Percentiles rank a stretch among this genome's conserved stretches.
phyloP scores from a whole-genome alignment of 2,797 vertebrate species.

The Orientallactaga sibirica region DNA sequence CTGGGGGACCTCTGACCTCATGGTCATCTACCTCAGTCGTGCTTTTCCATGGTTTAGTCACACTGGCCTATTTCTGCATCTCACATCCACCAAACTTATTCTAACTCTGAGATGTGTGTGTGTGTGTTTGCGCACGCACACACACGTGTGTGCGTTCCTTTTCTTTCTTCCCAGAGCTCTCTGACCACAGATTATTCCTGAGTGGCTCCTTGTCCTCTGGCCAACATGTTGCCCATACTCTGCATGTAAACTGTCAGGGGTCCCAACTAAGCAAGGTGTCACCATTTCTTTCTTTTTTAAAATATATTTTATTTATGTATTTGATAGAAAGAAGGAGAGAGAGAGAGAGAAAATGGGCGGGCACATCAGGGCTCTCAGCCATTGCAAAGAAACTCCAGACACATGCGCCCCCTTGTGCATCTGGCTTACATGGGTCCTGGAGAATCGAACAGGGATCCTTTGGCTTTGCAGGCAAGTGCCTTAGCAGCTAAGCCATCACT shows the following conservation, averaged over 20 bases:
- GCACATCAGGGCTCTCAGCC: too few species aligned
- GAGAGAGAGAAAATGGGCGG: too few species aligned
- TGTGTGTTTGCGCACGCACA: not conserved
- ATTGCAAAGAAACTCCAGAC: too few species aligned
- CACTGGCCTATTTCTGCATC: slow-evolving; percentile 9
- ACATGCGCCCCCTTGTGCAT: too few species aligned
- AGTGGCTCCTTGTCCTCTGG: not conserved
- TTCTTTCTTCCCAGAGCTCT: not conserved
- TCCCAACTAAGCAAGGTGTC: not conserved
- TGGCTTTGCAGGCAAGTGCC: too few species aligned
- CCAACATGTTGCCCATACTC: not conserved
- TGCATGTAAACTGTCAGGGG: accelerated
- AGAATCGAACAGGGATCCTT: too few species aligned
- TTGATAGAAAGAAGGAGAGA: too few species aligned
- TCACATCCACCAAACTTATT: not conserved
- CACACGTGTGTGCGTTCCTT: not conserved
- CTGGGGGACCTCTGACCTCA: not conserved
- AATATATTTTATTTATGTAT: too few species aligned
- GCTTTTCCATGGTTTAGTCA: not conserved
- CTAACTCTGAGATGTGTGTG: not conserved
- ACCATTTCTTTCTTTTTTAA: not conserved
- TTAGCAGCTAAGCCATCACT: too few species aligned
- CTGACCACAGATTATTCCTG: not conserved
- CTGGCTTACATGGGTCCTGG: too few species aligned
- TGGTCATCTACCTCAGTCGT: not conserved